Base-by-base conservation (phyloP, 1,140 invertebrate genomes). In the Dufourea novaeangliae region DNA sequence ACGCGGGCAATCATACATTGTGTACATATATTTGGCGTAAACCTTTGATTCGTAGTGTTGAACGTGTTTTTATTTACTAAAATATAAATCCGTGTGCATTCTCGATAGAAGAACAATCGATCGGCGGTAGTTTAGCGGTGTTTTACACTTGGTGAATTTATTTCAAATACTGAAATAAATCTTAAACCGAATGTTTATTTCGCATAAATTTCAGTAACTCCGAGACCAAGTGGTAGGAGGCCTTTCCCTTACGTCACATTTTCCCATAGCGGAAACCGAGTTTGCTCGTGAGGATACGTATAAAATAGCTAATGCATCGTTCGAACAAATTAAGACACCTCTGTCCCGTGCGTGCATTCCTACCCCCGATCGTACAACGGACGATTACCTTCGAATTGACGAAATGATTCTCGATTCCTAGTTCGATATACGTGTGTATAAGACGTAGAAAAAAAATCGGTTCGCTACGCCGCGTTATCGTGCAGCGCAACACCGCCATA, bases 21-120 rank as follows among this genome's bases (percentile, higher is more conserved):
- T 76, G 61, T 81, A 74, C 80, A 63, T 71, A 84, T 85, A 87
- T 86, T 87, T 87, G 85, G 85, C 84, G 79, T 87, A 80, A 78
- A 76, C 73, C 79, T 87, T 87, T 86, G 85, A 87, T 87, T 86
- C 78, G 68, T 80, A 87, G 67, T 84, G 56, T 69, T 73, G 62
- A 66, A 74, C 54, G 29, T 79, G 11, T 67, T 64, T 27, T 78
- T 56, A 67, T 67, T 67, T 56, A 46, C 52, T 79, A 71, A 82
- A 81, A 67, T 27, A 76, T 76, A 68, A 32, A 70, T 39, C n/a
- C 37, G 44, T 32, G 29, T 80, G 54, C n/a, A n/a, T n/a, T 71
- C 74, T 70, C 12, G 44, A 67, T 61, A 37, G 44, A 66, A 6
- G 41, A 75, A 68, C 64, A 52, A 46, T 68, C 59, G 29, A 39